Conservation (phyloP, 2,888 invertebrate genomes). For the Crioceris asparagi region DNA sequence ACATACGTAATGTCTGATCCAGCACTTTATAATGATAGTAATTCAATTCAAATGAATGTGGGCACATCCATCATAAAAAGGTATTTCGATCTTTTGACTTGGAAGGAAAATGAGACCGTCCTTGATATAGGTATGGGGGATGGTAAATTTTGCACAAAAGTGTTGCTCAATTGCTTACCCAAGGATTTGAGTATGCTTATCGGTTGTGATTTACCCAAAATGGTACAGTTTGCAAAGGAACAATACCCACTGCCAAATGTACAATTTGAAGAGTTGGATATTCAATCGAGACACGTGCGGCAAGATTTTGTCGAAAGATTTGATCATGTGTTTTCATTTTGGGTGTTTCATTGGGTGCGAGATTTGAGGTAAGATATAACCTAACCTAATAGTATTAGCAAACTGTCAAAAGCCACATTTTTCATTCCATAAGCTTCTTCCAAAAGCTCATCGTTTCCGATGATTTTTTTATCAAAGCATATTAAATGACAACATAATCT, state of each 20-base stretch:
- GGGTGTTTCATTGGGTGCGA: constrained; percentile 10
- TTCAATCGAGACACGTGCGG: constrained; percentile 2
- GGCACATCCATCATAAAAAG: constrained; percentile 52
- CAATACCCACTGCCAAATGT: constrained; percentile 1
- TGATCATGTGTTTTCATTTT: constrained; percentile 11
- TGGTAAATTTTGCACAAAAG: constrained; percentile 49
- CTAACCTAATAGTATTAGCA: no score
- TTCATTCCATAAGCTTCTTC: no score
- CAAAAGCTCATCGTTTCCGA: no score
- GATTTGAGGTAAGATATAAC: constrained; percentile 12
- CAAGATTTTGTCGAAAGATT: constrained; percentile 7
- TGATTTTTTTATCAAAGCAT: no score
- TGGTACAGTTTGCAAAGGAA: constrained; percentile 6
- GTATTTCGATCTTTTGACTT: constrained; percentile 38
- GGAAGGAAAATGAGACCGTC: constrained; percentile 38
- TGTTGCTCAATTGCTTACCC: constrained; percentile 8
- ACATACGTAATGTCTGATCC: no score
- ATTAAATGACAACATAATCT: no score
- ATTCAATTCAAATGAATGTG: no score
- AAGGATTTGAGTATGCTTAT: constrained; percentile 8
- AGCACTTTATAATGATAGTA: no score
- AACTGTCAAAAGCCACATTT: no score
- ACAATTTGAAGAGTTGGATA: constrained; percentile 9
- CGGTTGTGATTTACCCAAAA: constrained; percentile 8
- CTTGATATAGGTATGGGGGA: constrained; percentile 68